A percentile compares a stretch with the other conserved stretches of the same genome.
These are phyloP conservation scores for Onthophagus taurus DNA, from an alignment of 1,140 invertebrate genomes.

Conservation along the genomic window DNA sequence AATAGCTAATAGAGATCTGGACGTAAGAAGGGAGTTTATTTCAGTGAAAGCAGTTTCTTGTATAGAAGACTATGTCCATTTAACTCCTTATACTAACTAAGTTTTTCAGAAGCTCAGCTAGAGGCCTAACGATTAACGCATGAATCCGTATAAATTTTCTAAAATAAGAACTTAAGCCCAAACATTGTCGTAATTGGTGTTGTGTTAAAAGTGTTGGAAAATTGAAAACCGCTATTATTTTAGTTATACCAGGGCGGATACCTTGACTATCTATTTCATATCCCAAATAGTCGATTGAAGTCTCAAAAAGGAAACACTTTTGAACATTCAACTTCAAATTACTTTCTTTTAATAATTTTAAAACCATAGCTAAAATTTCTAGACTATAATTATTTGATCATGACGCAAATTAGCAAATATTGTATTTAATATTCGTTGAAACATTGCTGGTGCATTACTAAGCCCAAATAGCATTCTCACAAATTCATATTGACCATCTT, in stretches of 20 bases:
- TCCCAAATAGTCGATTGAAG: not conserved
- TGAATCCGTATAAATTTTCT: not conserved
- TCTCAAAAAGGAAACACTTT: conserved; percentile 1
- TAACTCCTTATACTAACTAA: too few relatives aligned
- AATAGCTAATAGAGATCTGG: conserved; percentile 27
- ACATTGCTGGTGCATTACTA: not conserved
- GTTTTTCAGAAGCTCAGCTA: not conserved
- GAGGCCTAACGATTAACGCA: not conserved
- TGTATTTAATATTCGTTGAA: not conserved
- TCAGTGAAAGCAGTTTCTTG: not conserved
- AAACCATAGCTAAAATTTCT: not conserved
- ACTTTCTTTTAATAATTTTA: not conserved
- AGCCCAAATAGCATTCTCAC: not conserved
- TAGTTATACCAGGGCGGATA: not conserved
- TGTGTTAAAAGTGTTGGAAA: not conserved
- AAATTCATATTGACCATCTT: conserved; percentile 5
- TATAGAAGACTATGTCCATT: not conserved
- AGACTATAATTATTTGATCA: not conserved
- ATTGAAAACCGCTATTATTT: not conserved
- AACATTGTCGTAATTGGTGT: not conserved
- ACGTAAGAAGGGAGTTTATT: conserved; percentile 25
- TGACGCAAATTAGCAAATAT: not conserved
- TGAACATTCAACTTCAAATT: not conserved
- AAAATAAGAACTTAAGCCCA: not conserved
- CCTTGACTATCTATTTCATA: not conserved